Evolutionary conservation across 2,888 invertebrate genomes (phyloP).

Genomic region (Oscheius onirici): DNA sequence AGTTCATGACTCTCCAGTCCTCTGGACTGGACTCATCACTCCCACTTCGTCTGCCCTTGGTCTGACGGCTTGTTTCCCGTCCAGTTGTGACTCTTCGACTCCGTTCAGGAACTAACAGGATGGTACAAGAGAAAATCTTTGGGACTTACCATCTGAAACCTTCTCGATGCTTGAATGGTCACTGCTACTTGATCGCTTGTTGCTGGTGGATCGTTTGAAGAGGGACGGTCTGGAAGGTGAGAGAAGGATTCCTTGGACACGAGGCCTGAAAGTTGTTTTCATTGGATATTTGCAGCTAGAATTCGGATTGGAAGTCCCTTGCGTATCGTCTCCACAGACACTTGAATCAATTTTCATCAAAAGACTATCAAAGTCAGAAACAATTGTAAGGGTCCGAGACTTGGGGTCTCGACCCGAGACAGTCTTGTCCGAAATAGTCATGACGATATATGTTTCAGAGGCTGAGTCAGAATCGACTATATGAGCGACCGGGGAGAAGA

Average conservation of each 20-base stretch:
- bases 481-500: too few relatives aligned
- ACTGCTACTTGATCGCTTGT: constrained; percentile 31
- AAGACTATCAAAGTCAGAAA: too few relatives aligned
- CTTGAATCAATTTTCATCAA: too few relatives aligned
- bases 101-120: not conserved
- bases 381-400: too few relatives aligned
- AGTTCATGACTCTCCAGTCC: constrained; percentile 34
- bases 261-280: constrained; percentile 24
- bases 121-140: not conserved
- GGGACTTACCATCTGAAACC: constrained; percentile 19
- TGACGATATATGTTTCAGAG: too few relatives aligned
- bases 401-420: too few relatives aligned
- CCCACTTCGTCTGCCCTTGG: constrained; percentile 18
- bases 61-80: not conserved
- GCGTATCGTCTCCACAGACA: too few relatives aligned
- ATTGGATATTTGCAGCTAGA: too few relatives aligned
- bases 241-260: constrained; percentile 27
- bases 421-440: too few relatives aligned
- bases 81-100: constrained; percentile 11
- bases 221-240: constrained; percentile 5
- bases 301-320: too few relatives aligned
- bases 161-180: constrained; percentile 34
- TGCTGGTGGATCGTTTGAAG: not conserved
- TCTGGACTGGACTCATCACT: constrained; percentile 27
- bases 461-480: too few relatives aligned